These are phyloP conservation scores for Harmothoe impar DNA, from an alignment of 2,888 invertebrate species.

Conservation along the genomic window DNA sequence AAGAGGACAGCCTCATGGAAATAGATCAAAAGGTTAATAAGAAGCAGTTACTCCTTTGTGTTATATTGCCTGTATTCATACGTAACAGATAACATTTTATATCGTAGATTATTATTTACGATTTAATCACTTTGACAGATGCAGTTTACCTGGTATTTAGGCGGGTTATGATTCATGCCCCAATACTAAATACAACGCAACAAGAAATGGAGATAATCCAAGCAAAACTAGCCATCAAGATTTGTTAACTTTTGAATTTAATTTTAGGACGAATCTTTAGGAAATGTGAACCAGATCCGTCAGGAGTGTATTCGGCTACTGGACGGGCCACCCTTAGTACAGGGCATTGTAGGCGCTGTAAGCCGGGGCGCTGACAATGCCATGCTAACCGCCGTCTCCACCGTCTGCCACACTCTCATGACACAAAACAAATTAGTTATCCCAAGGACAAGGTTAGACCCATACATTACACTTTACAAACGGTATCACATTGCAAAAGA, in stretches of 20 bases:
- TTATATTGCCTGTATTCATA: too few species aligned
- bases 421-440: conserved; percentile 91
- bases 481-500: too few species aligned
- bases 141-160: too few species aligned
- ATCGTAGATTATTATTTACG: too few species aligned
- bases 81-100: too few species aligned
- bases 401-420: conserved; percentile 92
- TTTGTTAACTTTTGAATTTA: too few species aligned
- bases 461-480: background rate
- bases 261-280: conserved; percentile 69
- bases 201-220: too few species aligned
- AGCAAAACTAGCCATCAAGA: too few species aligned
- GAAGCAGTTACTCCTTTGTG: background rate
- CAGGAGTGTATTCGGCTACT: conserved; percentile 87
- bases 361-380: conserved; percentile 82
- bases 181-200: too few species aligned
- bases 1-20: conserved; percentile 73
- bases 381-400: conserved; percentile 88
- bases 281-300: conserved; percentile 72
- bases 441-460: conserved; percentile 91
- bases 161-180: too few species aligned
- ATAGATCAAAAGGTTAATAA: conserved; percentile 66
- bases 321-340: conserved; percentile 87
- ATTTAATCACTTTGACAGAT: too few species aligned
- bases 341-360: conserved; percentile 85